These are phyloP conservation scores for Fulica atra DNA, from an alignment of 2,113 vertebrate genomes.

Conservation along the genomic window DNA sequence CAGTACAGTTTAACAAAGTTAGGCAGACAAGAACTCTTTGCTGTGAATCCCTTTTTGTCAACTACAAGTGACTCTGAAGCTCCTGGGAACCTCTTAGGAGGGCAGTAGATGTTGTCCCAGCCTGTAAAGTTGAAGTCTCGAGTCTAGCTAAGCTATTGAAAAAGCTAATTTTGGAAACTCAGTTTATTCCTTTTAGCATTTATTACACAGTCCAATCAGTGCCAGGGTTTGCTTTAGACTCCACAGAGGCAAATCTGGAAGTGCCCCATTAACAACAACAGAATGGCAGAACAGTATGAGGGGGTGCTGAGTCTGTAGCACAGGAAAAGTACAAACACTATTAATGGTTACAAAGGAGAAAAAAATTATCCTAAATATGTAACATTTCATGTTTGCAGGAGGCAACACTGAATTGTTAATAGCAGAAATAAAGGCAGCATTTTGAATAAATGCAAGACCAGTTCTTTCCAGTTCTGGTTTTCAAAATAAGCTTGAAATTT, in stretches of 20 bases:
- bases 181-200: background rate
- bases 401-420: background rate
- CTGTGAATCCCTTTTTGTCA: background rate
- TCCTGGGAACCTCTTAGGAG: background rate
- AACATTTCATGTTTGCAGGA: background rate
- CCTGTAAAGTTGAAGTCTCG: background rate
- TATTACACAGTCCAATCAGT: background rate
- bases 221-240: background rate
- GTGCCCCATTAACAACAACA: background rate
- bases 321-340: background rate
- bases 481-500: background rate
- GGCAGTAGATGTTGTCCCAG: too few relatives aligned
- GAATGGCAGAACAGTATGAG: background rate
- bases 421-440: background rate
- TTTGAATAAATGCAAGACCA: background rate
- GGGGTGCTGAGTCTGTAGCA: background rate
- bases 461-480: background rate
- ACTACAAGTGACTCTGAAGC: background rate
- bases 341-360: background rate
- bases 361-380: background rate
- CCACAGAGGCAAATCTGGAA: background rate
- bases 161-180: background rate
- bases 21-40: background rate
- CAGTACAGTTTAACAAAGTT: background rate
- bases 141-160: background rate